Evolutionary conservation across 2,888 invertebrate genomes (phyloP).

Genomic region (Strigamia maritima): DNA sequence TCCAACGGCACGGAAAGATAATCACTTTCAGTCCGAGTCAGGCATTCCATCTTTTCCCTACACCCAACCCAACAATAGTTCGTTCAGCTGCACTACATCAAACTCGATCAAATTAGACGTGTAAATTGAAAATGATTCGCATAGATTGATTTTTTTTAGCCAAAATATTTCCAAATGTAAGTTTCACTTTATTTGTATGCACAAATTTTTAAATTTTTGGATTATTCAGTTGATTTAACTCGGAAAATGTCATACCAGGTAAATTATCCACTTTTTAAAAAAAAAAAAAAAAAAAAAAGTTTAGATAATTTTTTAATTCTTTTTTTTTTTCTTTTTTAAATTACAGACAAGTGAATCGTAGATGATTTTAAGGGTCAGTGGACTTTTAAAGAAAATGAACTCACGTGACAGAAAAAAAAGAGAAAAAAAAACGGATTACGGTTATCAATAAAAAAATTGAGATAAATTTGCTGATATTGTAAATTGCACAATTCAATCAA

Average conservation of each 20-base stretch:
- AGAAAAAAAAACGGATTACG: neutral
- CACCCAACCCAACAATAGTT: neutral
- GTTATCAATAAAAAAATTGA: neutral
- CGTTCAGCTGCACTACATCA: neutral
- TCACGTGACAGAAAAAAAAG: neutral
- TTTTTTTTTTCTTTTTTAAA: neutral
- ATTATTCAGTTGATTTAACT: neutral
- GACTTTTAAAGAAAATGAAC: conserved; percentile 24
- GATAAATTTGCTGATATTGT: neutral
- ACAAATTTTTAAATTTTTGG: neutral
- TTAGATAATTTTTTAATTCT: neutral
- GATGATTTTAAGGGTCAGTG: neutral
- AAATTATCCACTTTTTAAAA: neutral
- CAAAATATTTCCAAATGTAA: neutral
- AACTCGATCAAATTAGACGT: too few relatives aligned
- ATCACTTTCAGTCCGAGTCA: neutral
- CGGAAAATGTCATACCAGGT: neutral
- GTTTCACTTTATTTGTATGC: neutral
- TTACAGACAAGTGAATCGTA: neutral
- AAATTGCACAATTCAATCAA: too few relatives aligned
- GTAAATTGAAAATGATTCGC: too few relatives aligned
- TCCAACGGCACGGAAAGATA: neutral
- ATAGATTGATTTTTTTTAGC: too few relatives aligned
- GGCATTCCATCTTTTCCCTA: neutral
- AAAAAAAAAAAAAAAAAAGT: neutral